Percentiles rank a stretch among this genome's conserved stretches.
Conservation (phyloP, 2,113 vertebrate species). For the Anguilla japonica region DNA sequence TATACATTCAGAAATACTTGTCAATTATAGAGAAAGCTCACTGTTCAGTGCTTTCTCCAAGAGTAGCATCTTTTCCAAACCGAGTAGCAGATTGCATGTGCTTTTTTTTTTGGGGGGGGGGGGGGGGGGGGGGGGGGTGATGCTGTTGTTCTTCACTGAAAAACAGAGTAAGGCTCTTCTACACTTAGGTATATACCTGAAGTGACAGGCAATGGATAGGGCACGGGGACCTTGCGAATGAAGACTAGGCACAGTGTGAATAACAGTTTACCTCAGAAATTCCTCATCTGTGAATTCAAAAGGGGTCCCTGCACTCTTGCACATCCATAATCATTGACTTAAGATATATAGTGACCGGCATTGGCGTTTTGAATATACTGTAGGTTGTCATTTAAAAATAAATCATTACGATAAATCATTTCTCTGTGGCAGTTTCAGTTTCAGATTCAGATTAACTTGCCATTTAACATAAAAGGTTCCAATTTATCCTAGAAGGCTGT, state of each 20-base stretch:
- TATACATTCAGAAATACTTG: too few relatives aligned
- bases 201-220: background rate
- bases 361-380: background rate
- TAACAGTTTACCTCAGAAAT: background rate
- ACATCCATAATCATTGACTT: background rate
- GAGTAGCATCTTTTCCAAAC: too few relatives aligned
- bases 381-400: background rate
- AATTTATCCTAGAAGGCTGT: background rate
- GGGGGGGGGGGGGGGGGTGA: too few relatives aligned
- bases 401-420: background rate
- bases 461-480: background rate
- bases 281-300: background rate
- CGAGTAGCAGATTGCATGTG: too few relatives aligned
- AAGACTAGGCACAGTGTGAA: background rate
- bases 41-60: too few relatives aligned
- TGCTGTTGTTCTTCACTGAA: background rate
- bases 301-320: background rate
- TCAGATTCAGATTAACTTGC: background rate
- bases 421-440: background rate
- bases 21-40: too few relatives aligned
- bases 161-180: background rate
- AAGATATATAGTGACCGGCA: background rate
- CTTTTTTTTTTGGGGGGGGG: background rate
- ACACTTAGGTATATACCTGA: too few relatives aligned
- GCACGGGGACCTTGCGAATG: background rate